Evolutionary conservation across 2,797 vertebrate species (phyloP).

Genomic region (Pseudochirops cupreus): DNA sequence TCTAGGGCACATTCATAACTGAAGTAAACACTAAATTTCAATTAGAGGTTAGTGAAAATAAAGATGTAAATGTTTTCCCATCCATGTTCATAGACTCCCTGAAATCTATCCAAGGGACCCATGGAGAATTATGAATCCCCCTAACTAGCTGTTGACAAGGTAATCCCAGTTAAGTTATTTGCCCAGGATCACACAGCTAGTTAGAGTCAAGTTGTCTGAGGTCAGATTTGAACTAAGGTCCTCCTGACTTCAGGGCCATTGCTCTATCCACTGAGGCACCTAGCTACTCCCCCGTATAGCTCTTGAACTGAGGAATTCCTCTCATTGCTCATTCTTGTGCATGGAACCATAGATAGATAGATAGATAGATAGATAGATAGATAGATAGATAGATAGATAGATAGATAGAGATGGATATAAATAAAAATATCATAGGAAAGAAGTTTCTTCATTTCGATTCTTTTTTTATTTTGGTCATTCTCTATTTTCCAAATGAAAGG

Average conservation of each 20-base stretch:
- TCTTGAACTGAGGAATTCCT: neutral
- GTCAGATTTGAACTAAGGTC: too few species aligned
- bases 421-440: neutral
- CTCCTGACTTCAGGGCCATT: too few species aligned
- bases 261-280: too few species aligned
- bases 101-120: neutral
- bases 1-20: neutral
- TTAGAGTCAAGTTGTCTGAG: too few species aligned
- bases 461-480: neutral
- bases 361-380: too few species aligned
- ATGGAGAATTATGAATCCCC: neutral
- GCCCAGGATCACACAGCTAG: too few species aligned
- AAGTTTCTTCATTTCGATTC: conserved; percentile 50
- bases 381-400: too few species aligned
- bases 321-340: neutral
- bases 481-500: conserved; percentile 44
- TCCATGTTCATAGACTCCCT: neutral
- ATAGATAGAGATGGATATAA: too few species aligned
- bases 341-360: neutral
- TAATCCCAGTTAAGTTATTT: too few species aligned
- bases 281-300: too few species aligned
- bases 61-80: neutral
- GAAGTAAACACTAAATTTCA: neutral
- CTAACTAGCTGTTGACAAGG: neutral
- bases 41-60: neutral